Percentiles rank a stretch among this genome's conserved stretches.
Conservation (phyloP, 2,888 invertebrate species). For the Heliconius hortense region DNA sequence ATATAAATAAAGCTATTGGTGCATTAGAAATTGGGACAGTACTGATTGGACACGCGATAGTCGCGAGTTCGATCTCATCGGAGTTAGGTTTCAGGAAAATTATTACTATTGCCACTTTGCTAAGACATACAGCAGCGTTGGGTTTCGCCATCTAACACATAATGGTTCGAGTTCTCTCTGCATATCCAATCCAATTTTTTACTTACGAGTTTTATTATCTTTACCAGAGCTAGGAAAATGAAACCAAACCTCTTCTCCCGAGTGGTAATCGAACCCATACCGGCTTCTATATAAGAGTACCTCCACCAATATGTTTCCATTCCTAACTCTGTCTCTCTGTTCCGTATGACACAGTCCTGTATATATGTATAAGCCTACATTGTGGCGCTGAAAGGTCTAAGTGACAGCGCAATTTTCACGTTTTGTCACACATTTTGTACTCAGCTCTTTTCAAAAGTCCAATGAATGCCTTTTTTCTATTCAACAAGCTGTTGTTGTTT, state of each 20-base stretch:
- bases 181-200: no score
- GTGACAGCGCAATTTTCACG: constrained; percentile 39
- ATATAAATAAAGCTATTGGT: no score
- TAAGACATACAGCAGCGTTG: no score
- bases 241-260: background rate
- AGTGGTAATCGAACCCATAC: background rate
- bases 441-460: constrained; percentile 28
- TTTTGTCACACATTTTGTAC: constrained; percentile 32
- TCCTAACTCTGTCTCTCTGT: background rate
- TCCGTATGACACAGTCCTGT: background rate
- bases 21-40: no score
- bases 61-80: no score
- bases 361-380: constrained; percentile 2
- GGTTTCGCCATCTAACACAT: no score
- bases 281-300: no score
- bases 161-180: no score
- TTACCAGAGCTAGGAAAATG: background rate
- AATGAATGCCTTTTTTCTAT: constrained; percentile 21
- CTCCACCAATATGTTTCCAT: no score
- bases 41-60: no score
- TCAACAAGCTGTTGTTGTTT: constrained; percentile 12
- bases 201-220: background rate
- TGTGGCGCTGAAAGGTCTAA: constrained; percentile 22
- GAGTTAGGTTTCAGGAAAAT: no score
- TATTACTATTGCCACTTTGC: no score